Evolutionary conservation across 2,888 invertebrate genomes (phyloP).

Genomic region (Ametastegia equiseti): DNA sequence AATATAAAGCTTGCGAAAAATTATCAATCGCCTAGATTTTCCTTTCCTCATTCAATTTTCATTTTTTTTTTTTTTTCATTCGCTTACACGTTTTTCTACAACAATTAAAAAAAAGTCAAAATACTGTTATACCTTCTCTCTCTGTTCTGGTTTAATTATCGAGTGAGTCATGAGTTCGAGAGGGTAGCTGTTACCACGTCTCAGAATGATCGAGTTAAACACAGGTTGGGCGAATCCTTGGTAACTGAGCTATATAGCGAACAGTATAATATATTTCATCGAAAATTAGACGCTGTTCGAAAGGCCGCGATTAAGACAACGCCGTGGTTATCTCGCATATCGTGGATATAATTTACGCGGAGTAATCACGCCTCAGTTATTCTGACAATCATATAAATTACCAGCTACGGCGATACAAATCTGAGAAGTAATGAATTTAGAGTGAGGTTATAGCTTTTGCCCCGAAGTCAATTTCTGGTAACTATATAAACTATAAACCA

Average conservation of each 20-base stretch:
- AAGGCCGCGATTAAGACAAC: slow-evolving; percentile 17
- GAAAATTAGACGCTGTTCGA: background rate
- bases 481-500: no score
- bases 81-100: no score
- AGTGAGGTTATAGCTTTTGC: no score
- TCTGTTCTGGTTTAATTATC: no score
- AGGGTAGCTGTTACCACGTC: background rate
- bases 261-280: slow-evolving; percentile 15
- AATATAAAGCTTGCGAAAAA: background rate
- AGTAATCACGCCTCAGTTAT: background rate
- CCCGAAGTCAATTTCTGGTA: no score
- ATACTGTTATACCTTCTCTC: no score
- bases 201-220: background rate
- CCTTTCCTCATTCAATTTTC: background rate
- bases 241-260: background rate
- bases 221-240: background rate
- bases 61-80: no score
- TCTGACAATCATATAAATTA: background rate
- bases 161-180: background rate
- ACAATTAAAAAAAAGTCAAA: no score
- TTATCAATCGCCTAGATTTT: background rate
- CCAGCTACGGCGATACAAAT: background rate
- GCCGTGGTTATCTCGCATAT: background rate
- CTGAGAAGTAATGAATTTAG: no score
- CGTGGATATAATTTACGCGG: background rate